Conservation (phyloP, 2,113 vertebrate genomes). For the Eulemur macaco region DNA sequence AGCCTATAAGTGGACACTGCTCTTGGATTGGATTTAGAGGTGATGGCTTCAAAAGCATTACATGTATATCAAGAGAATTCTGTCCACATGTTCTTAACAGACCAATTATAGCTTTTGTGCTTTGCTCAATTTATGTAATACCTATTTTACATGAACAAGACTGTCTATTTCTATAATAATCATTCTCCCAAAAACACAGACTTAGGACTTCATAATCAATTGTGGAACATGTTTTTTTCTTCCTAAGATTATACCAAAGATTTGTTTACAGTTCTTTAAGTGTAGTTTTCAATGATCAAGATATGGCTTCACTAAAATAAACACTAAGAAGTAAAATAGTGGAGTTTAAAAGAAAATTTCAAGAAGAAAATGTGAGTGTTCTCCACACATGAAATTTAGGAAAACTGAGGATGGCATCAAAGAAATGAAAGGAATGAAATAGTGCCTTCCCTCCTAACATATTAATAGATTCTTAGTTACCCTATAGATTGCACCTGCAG, state of each 20-base stretch:
- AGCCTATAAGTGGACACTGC: background rate
- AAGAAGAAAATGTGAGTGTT: background rate
- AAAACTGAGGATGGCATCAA: background rate
- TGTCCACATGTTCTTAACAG: background rate
- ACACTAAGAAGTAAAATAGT: background rate
- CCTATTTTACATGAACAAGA: background rate
- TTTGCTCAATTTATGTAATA: background rate
- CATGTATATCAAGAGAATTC: background rate
- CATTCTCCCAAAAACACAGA: background rate
- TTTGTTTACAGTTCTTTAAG: background rate
- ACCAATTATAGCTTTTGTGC: background rate
- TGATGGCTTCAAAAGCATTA: background rate
- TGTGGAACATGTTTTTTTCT: background rate
- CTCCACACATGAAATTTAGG: background rate
- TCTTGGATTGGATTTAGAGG: background rate
- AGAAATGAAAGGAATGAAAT: background rate
- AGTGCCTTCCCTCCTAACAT: background rate
- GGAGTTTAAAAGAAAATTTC: background rate
- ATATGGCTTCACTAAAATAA: background rate
- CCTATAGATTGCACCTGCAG: background rate
- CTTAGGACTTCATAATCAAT: background rate
- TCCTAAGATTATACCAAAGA: background rate
- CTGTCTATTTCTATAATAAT: background rate
- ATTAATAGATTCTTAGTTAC: background rate
- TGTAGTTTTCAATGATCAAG: background rate